phyloP scores from a whole-genome alignment of 2,888 invertebrate genomes.

The Archips xylosteana region DNA sequence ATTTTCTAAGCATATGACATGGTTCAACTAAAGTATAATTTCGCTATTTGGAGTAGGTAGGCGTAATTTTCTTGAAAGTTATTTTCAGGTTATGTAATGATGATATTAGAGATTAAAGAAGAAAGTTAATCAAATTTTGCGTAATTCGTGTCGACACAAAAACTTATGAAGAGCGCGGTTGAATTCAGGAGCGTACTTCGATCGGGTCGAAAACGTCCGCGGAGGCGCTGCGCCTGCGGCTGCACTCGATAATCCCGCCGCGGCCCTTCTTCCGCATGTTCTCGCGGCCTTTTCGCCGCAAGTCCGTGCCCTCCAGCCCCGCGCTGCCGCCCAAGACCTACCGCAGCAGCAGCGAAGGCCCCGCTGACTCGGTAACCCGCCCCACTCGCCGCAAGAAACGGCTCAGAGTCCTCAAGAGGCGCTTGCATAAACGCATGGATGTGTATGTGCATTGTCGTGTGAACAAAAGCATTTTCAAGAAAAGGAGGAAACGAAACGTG shows the following conservation, averaged over 20 bases:
- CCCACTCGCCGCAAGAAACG: constrained; percentile 69
- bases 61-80: not conserved
- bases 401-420: constrained; percentile 69
- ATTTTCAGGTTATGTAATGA: not conserved
- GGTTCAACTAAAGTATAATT: not conserved
- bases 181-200: constrained; percentile 81
- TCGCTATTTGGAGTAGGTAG: not conserved
- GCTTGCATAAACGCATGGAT: constrained; percentile 76
- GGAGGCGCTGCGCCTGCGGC: constrained; percentile 82
- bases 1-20: not conserved
- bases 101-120: not conserved
- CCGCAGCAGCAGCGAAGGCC: constrained; percentile 82
- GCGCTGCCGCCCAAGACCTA: constrained; percentile 85
- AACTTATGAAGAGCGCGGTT: constrained; percentile 22
- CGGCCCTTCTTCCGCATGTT: constrained; percentile 87
- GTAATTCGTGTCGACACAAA: not conserved
- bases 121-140: not conserved
- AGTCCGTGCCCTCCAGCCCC: constrained; percentile 88
- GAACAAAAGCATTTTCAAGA: constrained; percentile 62
- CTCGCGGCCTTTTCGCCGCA: constrained; percentile 88
- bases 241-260: constrained; percentile 84
- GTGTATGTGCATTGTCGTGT: constrained; percentile 81
- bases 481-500: constrained; percentile 62
- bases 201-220: constrained; percentile 81
- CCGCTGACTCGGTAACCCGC: constrained; percentile 77